phyloP scores from a whole-genome alignment of 2,797 vertebrate genomes.

The Pogoniulus pusillus region DNA sequence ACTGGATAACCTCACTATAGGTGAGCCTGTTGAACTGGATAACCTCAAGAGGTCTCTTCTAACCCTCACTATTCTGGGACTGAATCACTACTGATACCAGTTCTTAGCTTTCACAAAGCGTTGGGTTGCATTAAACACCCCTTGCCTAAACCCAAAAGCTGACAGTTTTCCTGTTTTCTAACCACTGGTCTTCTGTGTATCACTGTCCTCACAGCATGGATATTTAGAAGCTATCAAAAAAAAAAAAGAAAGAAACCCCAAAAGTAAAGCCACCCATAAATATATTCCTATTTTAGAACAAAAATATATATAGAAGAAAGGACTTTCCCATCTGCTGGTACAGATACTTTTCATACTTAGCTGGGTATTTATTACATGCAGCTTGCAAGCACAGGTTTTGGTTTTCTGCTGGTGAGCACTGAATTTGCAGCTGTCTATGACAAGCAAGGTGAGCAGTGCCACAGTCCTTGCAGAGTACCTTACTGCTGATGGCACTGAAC shows the following conservation, averaged over 20 bases:
- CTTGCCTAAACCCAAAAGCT: background rate
- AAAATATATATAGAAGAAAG: background rate
- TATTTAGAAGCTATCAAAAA: background rate
- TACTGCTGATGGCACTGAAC: background rate
- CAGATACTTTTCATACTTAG: rapidly evolving
- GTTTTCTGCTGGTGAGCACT: background rate
- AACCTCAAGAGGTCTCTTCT: too few relatives aligned
- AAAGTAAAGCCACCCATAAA: background rate
- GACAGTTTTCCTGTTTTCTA: background rate
- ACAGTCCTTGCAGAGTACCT: background rate
- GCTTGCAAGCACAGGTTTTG: background rate
- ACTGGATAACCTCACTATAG: too few relatives aligned
- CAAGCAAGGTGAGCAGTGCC: background rate
- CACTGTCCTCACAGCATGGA: background rate
- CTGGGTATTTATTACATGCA: background rate
- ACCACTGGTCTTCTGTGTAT: background rate
- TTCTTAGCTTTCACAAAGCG: background rate
- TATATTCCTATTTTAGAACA: background rate
- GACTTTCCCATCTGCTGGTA: background rate
- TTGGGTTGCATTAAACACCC: background rate
- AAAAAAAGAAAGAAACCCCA: background rate
- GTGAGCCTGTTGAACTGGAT: too few relatives aligned
- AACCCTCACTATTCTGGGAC: too few relatives aligned
- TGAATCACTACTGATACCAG: background rate
- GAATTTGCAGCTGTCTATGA: background rate